phyloP scores from a whole-genome alignment of 2,113 vertebrate genomes.

The Aix galericulata region DNA sequence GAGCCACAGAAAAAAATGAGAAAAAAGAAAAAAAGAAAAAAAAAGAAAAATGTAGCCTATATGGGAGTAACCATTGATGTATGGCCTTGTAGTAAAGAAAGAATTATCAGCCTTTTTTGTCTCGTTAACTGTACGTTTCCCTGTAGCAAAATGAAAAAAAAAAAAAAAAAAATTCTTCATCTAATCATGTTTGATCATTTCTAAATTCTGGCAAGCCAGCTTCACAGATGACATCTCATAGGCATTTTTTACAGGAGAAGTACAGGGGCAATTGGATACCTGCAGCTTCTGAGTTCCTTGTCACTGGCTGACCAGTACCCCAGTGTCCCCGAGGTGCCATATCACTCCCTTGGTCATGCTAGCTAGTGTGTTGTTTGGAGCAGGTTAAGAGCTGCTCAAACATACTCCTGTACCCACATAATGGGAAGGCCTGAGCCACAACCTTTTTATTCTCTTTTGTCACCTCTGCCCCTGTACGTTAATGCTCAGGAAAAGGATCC shows the following conservation, averaged over 20 bases:
- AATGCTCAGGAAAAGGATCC: not conserved
- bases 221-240: not conserved
- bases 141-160: not conserved
- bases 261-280: not conserved
- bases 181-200: not conserved
- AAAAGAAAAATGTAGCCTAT: not conserved
- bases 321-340: not conserved
- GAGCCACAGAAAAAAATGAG: not conserved
- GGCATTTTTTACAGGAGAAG: not conserved
- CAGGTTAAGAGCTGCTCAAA: not conserved
- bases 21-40: not conserved
- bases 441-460: not conserved
- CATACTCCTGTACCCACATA: not conserved
- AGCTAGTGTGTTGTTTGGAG: not conserved
- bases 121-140: fast-evolving
- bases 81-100: not conserved
- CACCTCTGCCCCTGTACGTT: not conserved
- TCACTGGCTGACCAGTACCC: fast-evolving
- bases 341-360: not conserved
- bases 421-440: not conserved
- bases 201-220: not conserved
- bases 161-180: fast-evolving
- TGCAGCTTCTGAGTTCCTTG: not conserved
- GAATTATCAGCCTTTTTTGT: not conserved
- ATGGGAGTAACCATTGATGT: not conserved